Base-by-base conservation (phyloP, 2,113 vertebrate species). In the Fulica atra region DNA sequence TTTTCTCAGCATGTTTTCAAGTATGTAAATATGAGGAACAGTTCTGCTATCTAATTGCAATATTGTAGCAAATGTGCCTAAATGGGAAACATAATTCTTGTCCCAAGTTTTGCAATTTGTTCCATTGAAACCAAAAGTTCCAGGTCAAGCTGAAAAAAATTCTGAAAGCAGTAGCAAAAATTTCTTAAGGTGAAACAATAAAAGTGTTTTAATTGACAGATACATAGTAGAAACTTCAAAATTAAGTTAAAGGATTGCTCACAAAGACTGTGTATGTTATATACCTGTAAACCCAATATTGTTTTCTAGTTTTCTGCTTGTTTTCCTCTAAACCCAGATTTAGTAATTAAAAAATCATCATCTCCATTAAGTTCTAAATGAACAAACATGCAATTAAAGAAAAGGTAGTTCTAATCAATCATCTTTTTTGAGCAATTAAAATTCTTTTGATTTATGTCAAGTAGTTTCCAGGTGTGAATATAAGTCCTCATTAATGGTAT, bases 361-460 rank as follows among this genome's bases (percentile, higher is more conserved):
- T 9, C 40, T 59, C 3, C 42, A 44, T 92, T 95, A 40, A 25
- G 94, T 80, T 53, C 36, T 81, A 94, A 96, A 81, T 81, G 64
- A 96, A 88, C 6, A 16, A 95, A 93, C 26, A 71, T 57, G 7
- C 46, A 93, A 93, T 87, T 54, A 95, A 95, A 90, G 54, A 70
- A 81, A 50, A 93, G 29, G 46, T 40, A 86, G 4, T 3, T 80
- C 64, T 91, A 88, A 87, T 93, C 48, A 95, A 88, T 92, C 23
- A 2, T 89, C 16, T 86, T 68, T 87, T 79, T 88, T 18, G 0
- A 92, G 33, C 85, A 97, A 95, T 96, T 89, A 95, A 87, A 92
- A 68, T 83, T 50, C 24, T 94, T 96, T 85, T 92, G 48, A 94
- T 79, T 96, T 91, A 64, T 81, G 35, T 91, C 72, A 96, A 88